phyloP scores from a whole-genome alignment of 2,888 invertebrate genomes.

The Spilarctia lutea region DNA sequence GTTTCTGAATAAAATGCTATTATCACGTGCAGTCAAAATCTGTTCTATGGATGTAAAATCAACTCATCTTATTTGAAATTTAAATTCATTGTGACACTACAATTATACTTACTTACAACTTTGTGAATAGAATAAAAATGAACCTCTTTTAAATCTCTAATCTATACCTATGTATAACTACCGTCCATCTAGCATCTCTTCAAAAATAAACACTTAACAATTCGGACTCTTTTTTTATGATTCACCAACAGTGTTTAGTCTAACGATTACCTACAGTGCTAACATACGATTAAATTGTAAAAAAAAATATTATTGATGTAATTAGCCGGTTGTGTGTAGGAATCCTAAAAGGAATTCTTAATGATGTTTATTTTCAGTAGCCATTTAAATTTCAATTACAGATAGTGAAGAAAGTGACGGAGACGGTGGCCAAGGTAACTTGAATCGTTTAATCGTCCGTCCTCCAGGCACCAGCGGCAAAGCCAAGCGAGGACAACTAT shows the following conservation, averaged over 20 bases:
- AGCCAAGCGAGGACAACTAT: constrained; percentile 97
- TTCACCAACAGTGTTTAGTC: no score
- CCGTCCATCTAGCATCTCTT: neutral
- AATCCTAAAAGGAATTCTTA: no score
- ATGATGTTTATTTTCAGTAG: neutral
- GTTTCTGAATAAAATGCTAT: constrained; percentile 30
- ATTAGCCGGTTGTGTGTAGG: no score
- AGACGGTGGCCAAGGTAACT: constrained; percentile 97
- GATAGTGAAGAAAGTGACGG: constrained; percentile 97
- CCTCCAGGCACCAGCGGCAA: constrained; percentile 97
- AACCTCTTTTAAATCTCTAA: neutral
- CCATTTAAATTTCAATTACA: constrained; percentile 58
- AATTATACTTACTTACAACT: constrained; percentile 6
- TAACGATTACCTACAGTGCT: no score
- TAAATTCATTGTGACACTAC: constrained; percentile 23
- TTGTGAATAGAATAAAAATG: constrained; percentile 3
- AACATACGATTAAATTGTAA: no score
- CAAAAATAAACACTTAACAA: no score
- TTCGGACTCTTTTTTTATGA: no score
- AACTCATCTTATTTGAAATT: constrained; percentile 21
- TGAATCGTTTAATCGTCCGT: constrained; percentile 94
- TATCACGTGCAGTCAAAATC: constrained; percentile 24
- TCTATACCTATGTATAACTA: neutral
- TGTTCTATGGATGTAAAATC: constrained; percentile 32
- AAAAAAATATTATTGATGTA: no score